phyloP scores from a whole-genome alignment of 2,797 vertebrate species.

The Poecilia wingei region DNA sequence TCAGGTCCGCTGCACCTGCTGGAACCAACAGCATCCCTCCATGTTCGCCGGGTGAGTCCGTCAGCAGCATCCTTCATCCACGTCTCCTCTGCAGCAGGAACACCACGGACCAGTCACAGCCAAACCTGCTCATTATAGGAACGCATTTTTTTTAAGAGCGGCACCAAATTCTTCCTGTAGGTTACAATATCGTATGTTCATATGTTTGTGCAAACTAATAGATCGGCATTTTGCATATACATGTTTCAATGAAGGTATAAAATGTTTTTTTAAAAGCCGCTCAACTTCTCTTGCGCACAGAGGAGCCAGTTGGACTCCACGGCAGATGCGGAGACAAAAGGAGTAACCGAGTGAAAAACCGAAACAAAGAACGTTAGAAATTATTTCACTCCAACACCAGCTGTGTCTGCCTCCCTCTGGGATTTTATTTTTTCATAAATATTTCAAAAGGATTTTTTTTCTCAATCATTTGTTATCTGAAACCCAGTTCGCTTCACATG shows the following conservation, averaged over 20 bases:
- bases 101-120: background rate
- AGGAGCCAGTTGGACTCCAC: slow-evolving; percentile 59
- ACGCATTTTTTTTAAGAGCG: background rate
- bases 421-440: background rate
- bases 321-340: slow-evolving; percentile 83
- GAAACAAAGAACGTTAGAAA: slow-evolving; percentile 77
- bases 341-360: slow-evolving; percentile 76
- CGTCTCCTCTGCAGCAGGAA: background rate
- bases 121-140: background rate
- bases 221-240: background rate
- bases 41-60: slow-evolving; percentile 71
- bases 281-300: slow-evolving; percentile 50
- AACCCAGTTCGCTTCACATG: background rate
- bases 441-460: background rate
- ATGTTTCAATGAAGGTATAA: background rate
- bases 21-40: slow-evolving; percentile 27
- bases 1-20: slow-evolving; percentile 65
- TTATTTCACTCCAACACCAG: slow-evolving; percentile 41
- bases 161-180: slow-evolving; percentile 6
- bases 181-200: background rate
- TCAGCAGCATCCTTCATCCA: background rate
- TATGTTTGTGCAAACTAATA: background rate
- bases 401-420: slow-evolving; percentile 31
- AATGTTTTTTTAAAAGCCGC: background rate
- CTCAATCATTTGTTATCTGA: background rate